Evolutionary conservation across 2,113 vertebrate genomes (phyloP).

Genomic region (Hippocampus abdominalis): DNA sequence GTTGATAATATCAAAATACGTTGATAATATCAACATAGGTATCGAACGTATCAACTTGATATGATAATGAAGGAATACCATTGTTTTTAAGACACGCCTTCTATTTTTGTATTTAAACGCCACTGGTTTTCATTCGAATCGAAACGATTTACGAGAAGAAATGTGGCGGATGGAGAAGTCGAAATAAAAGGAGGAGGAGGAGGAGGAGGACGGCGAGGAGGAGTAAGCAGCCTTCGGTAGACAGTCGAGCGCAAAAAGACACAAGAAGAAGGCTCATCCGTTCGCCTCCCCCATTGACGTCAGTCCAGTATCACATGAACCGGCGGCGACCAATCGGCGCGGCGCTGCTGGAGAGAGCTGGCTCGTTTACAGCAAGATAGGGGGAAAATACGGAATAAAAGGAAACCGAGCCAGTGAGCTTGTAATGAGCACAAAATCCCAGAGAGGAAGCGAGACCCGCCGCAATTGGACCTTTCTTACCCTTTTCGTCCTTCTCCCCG

Average conservation of each 20-base stretch:
- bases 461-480: constrained; percentile 31
- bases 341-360: constrained; percentile 61
- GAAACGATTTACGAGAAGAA: neutral
- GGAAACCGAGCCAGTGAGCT: constrained; percentile 58
- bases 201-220: neutral
- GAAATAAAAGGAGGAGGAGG: neutral
- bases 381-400: constrained; percentile 55
- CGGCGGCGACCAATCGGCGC: constrained; percentile 66
- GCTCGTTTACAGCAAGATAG: constrained; percentile 60
- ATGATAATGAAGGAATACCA: neutral
- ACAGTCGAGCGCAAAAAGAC: constrained; percentile 63
- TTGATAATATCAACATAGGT: too few relatives aligned
- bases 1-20: too few relatives aligned
- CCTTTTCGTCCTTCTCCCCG: neutral
- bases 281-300: constrained; percentile 82
- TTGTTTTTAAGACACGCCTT: too few relatives aligned
- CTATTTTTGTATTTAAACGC: too few relatives aligned
- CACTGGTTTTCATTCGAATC: too few relatives aligned
- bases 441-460: constrained; percentile 26
- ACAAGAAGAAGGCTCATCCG: constrained; percentile 71
- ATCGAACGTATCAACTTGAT: too few relatives aligned
- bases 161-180: neutral
- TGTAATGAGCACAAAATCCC: constrained; percentile 42
- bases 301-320: constrained; percentile 75
- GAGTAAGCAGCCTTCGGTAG: constrained; percentile 46